Conservation (phyloP, 2,797 vertebrate species). For the Eutrigla gurnardus region DNA sequence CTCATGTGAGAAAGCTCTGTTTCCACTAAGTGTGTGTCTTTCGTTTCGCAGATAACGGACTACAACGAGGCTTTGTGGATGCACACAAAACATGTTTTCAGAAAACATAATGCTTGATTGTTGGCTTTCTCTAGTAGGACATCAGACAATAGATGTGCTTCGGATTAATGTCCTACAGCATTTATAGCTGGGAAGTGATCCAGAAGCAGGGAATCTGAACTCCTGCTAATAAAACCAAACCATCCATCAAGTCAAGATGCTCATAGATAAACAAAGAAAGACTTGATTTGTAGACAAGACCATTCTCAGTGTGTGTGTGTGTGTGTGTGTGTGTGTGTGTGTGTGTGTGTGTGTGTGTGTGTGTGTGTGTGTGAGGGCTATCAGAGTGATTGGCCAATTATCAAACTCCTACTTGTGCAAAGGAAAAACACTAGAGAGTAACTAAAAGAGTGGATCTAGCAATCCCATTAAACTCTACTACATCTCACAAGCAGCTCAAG, state of each 20-base stretch:
- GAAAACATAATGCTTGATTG: constrained; percentile 89
- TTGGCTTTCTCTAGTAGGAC: constrained; percentile 88
- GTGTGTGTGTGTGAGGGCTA: constrained; percentile 2
- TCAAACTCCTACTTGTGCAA: constrained; percentile 1
- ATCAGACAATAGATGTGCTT: constrained; percentile 84
- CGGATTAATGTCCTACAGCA: constrained; percentile 72
- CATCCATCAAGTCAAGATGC: constrained; percentile 33
- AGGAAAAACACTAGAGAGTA: not conserved
- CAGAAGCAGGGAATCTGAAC: constrained; percentile 56
- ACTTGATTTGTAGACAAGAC: not conserved
- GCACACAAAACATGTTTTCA: constrained; percentile 91
- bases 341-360: not conserved
- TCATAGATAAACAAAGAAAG: constrained; percentile 12
- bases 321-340: too few species aligned
- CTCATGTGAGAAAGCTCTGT: constrained; percentile 84
- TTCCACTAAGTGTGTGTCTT: constrained; percentile 88
- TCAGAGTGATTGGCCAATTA: constrained; percentile 15
- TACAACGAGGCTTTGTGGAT: constrained; percentile 92
- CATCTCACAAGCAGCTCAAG: constrained; percentile 18
- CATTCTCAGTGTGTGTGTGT: not conserved
- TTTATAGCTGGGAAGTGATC: constrained; percentile 77
- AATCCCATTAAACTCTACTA: constrained; percentile 14
- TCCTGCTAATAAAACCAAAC: constrained; percentile 47
- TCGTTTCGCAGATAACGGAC: constrained; percentile 86
- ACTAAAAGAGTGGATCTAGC: constrained; percentile 18